phyloP scores from a whole-genome alignment of 2,888 invertebrate species.

The Agrotis exclamationis region DNA sequence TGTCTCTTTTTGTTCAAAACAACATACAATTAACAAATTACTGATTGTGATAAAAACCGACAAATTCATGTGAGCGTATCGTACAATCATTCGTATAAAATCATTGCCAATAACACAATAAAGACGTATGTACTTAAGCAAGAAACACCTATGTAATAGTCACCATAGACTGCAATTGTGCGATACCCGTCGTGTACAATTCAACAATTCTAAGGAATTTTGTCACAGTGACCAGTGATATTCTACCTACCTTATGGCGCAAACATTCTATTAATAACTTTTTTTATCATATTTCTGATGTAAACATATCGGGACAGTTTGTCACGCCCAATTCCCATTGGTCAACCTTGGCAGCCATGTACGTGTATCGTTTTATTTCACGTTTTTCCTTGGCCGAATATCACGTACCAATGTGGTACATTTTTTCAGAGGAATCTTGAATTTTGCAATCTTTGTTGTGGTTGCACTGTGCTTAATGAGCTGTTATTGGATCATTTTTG shows the following conservation, averaged over 20 bases:
- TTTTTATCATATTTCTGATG: slow-evolving; percentile 51
- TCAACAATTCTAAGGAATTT: slow-evolving; percentile 58
- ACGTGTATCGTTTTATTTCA: slow-evolving; percentile 68
- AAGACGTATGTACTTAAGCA: slow-evolving; percentile 43
- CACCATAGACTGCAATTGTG: slow-evolving; percentile 44
- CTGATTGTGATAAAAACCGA: slow-evolving; percentile 52
- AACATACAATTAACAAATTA: slow-evolving; percentile 49
- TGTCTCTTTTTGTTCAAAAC: slow-evolving; percentile 22
- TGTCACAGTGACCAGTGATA: slow-evolving; percentile 37
- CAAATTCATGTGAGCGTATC: slow-evolving; percentile 60
- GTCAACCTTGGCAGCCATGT: slow-evolving; percentile 72
- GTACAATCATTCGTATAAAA: slow-evolving; percentile 61
- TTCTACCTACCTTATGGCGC: slow-evolving; percentile 7
- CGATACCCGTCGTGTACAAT: slow-evolving; percentile 46
- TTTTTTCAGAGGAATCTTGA: slow-evolving; percentile 72
- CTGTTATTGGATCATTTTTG: slow-evolving; percentile 62
- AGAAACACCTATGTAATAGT: slow-evolving; percentile 52
- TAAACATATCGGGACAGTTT: slow-evolving; percentile 44
- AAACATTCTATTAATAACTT: slow-evolving; percentile 47
- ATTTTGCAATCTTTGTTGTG: slow-evolving; percentile 63
- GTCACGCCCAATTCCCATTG: slow-evolving; percentile 51
- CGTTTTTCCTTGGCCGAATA: slow-evolving; percentile 75
- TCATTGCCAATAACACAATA: slow-evolving; percentile 65
- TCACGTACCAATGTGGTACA: slow-evolving; percentile 64
- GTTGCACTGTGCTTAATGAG: slow-evolving; percentile 64